Percentiles rank a stretch among this genome's conserved stretches.
Evolutionary conservation across 2,888 invertebrate species (phyloP).

Genomic region (Scaptomyza flava): DNA sequence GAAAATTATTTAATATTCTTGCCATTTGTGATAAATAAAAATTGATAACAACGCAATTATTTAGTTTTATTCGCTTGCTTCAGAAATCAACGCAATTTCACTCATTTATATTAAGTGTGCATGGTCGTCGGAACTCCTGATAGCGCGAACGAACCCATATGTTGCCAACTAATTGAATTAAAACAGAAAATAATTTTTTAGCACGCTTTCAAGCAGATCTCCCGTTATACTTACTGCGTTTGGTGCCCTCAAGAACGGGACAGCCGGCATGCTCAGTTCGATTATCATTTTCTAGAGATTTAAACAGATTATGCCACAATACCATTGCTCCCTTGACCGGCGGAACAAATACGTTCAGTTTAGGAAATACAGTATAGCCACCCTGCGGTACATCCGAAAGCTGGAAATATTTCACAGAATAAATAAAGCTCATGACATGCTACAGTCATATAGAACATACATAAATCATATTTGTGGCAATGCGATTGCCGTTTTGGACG

Average conservation of each 20-base stretch:
- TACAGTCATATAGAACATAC: slow-evolving; percentile 87
- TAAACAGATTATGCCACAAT: slow-evolving; percentile 96
- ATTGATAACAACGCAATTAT: neutral
- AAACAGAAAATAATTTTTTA: neutral
- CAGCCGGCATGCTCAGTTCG: slow-evolving; percentile 97
- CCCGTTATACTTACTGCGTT: slow-evolving; percentile 90
- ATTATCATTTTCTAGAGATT: slow-evolving; percentile 93
- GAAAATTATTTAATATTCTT: slow-evolving; percentile 18
- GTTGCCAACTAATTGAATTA: slow-evolving; percentile 87
- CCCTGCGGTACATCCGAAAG: slow-evolving; percentile 98
- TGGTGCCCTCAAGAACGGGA: slow-evolving; percentile 96
- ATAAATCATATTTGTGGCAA: slow-evolving; percentile 97
- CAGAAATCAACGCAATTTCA: neutral
- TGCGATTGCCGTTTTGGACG: slow-evolving; percentile 87
- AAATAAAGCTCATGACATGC: rapidly evolving
- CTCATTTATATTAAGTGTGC: slow-evolving; percentile 78
- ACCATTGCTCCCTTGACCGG: slow-evolving; percentile 95
- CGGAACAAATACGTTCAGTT: slow-evolving; percentile 92
- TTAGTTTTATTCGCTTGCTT: neutral
- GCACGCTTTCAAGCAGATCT: no score
- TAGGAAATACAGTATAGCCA: slow-evolving; percentile 97
- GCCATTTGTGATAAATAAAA: slow-evolving; percentile 42
- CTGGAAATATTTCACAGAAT: slow-evolving; percentile 84
- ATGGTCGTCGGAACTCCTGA: slow-evolving; percentile 90
- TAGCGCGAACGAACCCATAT: slow-evolving; percentile 95